A percentile compares a stretch with the other conserved stretches of the same genome.
Evolutionary conservation across 2,888 invertebrate species (phyloP).

Genomic region (Sesia bembeciformis): DNA sequence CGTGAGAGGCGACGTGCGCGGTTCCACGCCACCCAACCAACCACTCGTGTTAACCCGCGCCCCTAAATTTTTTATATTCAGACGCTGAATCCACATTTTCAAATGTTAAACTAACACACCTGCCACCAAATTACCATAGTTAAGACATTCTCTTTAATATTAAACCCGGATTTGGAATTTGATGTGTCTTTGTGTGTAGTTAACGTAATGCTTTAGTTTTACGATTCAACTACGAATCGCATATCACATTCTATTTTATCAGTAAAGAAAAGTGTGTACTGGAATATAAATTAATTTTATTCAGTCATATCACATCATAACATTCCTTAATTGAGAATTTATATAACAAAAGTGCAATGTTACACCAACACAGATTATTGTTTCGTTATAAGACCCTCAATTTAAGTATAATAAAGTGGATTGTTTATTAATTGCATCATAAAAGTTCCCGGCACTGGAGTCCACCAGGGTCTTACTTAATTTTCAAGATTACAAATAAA

Average conservation of each 20-base stretch:
- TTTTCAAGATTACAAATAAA: background rate
- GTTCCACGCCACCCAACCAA: slow-evolving; percentile 1
- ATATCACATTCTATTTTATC: too few relatives aligned
- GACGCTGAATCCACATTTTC: slow-evolving; percentile 57
- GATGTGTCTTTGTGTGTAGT: too few relatives aligned
- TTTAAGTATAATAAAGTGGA: slow-evolving; percentile 30
- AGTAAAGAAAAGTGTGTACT: too few relatives aligned
- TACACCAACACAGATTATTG: slow-evolving; percentile 27
- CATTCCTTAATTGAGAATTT: background rate
- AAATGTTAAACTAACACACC: slow-evolving; percentile 55
- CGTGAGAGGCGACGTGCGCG: slow-evolving; percentile 28
- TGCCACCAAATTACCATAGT: slow-evolving; percentile 35
- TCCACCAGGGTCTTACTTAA: slow-evolving; percentile 3
- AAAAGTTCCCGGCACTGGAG: slow-evolving; percentile 21
- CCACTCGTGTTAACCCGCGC: background rate
- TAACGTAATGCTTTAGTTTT: too few relatives aligned
- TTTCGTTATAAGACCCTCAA: slow-evolving; percentile 37
- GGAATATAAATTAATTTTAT: too few relatives aligned
- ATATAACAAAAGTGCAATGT: slow-evolving; percentile 30
- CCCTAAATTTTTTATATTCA: background rate
- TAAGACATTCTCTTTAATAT: slow-evolving; percentile 24
- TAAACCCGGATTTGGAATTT: background rate
- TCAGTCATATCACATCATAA: background rate
- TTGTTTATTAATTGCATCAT: slow-evolving; percentile 41
- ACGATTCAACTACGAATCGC: too few relatives aligned